Percentiles rank a stretch among this genome's conserved stretches.
Conservation (phyloP, 2,888 invertebrate species). For the Chouioia cunea region DNA sequence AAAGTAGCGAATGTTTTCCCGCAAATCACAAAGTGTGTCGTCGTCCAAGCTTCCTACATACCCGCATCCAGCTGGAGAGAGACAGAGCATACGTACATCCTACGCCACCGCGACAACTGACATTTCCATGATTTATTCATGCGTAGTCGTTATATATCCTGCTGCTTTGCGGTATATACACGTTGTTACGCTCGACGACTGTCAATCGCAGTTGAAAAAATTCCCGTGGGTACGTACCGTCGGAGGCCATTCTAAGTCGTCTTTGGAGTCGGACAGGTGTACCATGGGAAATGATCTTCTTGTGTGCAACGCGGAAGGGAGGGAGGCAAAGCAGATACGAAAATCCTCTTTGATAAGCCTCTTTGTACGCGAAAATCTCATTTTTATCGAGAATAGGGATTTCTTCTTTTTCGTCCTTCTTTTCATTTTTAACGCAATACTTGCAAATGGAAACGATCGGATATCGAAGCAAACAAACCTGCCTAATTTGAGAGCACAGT, state of each 20-base stretch:
- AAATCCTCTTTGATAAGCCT: background rate
- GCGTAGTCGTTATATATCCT: constrained; percentile 29
- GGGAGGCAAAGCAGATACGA: background rate
- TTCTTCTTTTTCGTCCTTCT: too few species aligned
- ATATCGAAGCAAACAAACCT: too few species aligned
- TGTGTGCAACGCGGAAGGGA: too few species aligned
- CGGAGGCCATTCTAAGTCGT: background rate
- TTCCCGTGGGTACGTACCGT: constrained; percentile 13
- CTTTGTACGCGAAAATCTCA: background rate
- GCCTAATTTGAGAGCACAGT: too few species aligned
- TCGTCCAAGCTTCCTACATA: too few species aligned
- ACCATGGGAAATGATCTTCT: constrained; percentile 22
- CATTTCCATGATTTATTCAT: constrained; percentile 46
- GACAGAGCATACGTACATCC: too few species aligned
- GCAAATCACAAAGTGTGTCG: too few species aligned
- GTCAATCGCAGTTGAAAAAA: constrained; percentile 41
- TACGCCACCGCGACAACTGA: constrained; percentile 7
- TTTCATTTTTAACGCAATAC: too few species aligned
- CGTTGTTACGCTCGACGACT: constrained; percentile 7
- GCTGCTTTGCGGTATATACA: background rate
- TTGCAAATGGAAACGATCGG: too few species aligned
- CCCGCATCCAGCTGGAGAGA: too few species aligned
- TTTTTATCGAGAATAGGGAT: too few species aligned
- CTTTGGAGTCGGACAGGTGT: background rate
- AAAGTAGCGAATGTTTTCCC: too few species aligned